These are phyloP conservation scores for Jordanella pulchra DNA, from an alignment of 2,797 vertebrate genomes.

Conservation along the genomic window DNA sequence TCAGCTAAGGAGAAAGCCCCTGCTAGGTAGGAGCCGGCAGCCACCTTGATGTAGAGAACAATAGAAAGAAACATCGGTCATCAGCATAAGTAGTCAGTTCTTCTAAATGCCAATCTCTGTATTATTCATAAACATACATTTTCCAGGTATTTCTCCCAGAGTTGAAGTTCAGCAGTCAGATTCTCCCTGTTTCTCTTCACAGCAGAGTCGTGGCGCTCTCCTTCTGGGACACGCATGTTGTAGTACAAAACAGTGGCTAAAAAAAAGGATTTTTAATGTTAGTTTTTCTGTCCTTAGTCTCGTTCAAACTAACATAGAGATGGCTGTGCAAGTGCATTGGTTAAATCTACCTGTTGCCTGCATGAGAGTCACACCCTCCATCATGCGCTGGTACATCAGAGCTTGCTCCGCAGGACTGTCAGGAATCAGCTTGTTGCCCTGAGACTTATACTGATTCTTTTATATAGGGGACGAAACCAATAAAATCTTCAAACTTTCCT, in stretches of 20 bases:
- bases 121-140: slow-evolving; percentile 53
- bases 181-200: slow-evolving; percentile 69
- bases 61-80: background rate
- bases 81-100: background rate
- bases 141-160: slow-evolving; percentile 76
- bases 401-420: slow-evolving; percentile 61
- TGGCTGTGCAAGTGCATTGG: background rate
- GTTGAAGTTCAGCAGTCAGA: slow-evolving; percentile 63
- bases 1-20: slow-evolving; percentile 68
- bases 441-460: slow-evolving; percentile 71
- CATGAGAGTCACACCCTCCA: slow-evolving; percentile 61
- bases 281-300: background rate
- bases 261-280: background rate
- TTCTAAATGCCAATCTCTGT: background rate
- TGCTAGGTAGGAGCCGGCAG: slow-evolving; percentile 53
- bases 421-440: slow-evolving; percentile 66
- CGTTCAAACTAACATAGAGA: background rate
- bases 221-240: slow-evolving; percentile 65
- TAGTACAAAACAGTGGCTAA: slow-evolving; percentile 54
- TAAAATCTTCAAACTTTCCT: background rate
- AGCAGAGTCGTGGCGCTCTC: slow-evolving; percentile 70
- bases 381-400: slow-evolving; percentile 65
- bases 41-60: slow-evolving; percentile 35
- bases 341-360: slow-evolving; percentile 62
- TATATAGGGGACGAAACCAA: background rate